Conservation (phyloP, 1,140 invertebrate genomes). For the Lepidurus packardi region DNA sequence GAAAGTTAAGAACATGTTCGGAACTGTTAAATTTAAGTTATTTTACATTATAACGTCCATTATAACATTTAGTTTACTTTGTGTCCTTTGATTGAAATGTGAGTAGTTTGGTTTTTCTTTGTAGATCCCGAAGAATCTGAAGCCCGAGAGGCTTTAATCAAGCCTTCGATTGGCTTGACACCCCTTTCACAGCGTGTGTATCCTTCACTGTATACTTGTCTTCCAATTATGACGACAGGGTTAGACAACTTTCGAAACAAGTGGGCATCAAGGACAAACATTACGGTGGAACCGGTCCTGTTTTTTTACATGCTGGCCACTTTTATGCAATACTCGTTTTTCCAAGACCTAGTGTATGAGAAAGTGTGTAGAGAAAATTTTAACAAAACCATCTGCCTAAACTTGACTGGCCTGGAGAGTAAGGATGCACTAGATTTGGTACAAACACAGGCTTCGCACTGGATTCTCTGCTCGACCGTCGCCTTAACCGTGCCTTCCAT, state of each 20-base stretch:
- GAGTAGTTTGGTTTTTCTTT: not conserved
- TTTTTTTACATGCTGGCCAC: conserved; percentile 49
- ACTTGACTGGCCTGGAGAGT: conserved; percentile 39
- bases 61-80: too few species aligned
- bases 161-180: not conserved
- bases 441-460: conserved; percentile 44
- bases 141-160: not conserved
- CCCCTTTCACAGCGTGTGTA: not conserved
- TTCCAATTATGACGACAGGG: not conserved
- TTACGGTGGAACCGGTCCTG: conserved; percentile 49
- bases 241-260: conserved; percentile 10
- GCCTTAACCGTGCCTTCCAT: conserved; percentile 46
- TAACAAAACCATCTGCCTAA: conserved; percentile 40
- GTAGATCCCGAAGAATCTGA: not conserved
- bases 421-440: conserved; percentile 41
- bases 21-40: too few species aligned
- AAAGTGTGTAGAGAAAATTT: conserved; percentile 44
- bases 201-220: not conserved
- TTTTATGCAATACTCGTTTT: conserved; percentile 46
- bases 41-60: too few species aligned
- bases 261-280: not conserved
- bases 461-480: conserved; percentile 45
- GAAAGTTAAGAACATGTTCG: too few species aligned
- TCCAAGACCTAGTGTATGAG: conserved; percentile 48
- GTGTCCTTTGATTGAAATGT: too few species aligned